Conservation (phyloP, 2,888 invertebrate genomes). For the Mantis religiosa region DNA sequence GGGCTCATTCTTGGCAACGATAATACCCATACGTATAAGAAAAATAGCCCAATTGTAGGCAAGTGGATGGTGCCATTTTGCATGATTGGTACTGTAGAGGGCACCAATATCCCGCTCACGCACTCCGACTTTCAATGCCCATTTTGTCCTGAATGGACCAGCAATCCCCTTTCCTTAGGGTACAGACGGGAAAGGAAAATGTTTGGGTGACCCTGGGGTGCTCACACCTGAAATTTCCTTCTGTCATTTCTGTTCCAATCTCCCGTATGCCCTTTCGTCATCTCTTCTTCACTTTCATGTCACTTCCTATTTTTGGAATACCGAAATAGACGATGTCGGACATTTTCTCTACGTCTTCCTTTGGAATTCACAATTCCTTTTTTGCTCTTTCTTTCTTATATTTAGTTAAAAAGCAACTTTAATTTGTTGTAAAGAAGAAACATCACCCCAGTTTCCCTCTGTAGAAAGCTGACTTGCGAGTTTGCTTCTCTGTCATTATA, state of each 20-base stretch:
- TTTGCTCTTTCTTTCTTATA: not conserved
- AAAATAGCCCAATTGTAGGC: not conserved
- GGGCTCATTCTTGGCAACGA: not conserved
- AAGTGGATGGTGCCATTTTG: not conserved
- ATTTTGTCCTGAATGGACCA: slow-evolving; percentile 17
- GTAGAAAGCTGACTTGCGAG: not conserved
- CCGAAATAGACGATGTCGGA: not conserved
- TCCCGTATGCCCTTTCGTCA: not conserved
- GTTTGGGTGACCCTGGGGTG: not conserved
- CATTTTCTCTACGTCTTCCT: not conserved
- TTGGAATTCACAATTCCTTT: not conserved
- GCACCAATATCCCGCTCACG: not conserved
- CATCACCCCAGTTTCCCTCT: not conserved
- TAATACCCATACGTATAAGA: not conserved
- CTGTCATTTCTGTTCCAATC: not conserved
- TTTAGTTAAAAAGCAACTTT: not conserved
- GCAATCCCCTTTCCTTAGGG: not conserved
- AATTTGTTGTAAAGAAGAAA: not conserved
- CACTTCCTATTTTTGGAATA: not conserved
- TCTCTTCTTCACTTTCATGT: not conserved
- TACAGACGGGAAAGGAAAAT: not conserved
- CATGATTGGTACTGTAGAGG: not conserved
- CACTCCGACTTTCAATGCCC: slow-evolving; percentile 11
- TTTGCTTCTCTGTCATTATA: not conserved
- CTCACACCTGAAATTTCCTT: slow-evolving; percentile 2